Base-by-base conservation (phyloP, 2,888 invertebrate species). In the Theretra japonica region DNA sequence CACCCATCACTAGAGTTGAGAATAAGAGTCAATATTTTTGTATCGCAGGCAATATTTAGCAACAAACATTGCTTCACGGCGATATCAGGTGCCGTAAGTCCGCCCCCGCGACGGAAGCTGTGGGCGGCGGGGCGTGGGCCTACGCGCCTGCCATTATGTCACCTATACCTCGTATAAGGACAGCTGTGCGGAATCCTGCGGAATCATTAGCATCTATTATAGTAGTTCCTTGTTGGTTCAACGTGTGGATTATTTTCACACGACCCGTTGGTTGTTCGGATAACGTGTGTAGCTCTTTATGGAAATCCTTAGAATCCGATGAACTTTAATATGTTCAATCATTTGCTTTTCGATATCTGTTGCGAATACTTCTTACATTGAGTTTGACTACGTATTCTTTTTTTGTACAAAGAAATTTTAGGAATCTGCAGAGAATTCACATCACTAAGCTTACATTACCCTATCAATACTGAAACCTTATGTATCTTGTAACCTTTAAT, bases 21-120 rank as follows among this genome's bases (percentile, higher is more conserved):
- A 2, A 17, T 17, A 41, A 53, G 5, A 53, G 53, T n/a, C 4
- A 53, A 15, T 25, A 68, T 53, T 28, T 30, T 53, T 56, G 1
- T 15, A 21, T 25, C 53, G 19, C n/a, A 58, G 5, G 53, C n/a
- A 48, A 62, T 25, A 65, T 71, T 57, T 65, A 65, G 28, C 69
- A 70, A 62, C 57, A 50, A 57, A 76, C 77, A 84, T 89, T 87
- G 86, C 88, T 82, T 84, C 86, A 89, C 81, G 85, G 82, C 82
- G 85, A 91, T 48, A 65, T 92, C 92, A 92, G 91, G 90, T 93
- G 90, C 82, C 87, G 83, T 85, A 84, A 82, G 80, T 80, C 83
- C 91, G 90, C 93, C 92, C 88, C 88, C 87, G 83, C 90, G 85
- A 85, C 93, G 94, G 93, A 94, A 92, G 89, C 90, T 69, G 94